Conservation (phyloP, 2,797 vertebrate genomes). For the Dallia pectoralis region DNA sequence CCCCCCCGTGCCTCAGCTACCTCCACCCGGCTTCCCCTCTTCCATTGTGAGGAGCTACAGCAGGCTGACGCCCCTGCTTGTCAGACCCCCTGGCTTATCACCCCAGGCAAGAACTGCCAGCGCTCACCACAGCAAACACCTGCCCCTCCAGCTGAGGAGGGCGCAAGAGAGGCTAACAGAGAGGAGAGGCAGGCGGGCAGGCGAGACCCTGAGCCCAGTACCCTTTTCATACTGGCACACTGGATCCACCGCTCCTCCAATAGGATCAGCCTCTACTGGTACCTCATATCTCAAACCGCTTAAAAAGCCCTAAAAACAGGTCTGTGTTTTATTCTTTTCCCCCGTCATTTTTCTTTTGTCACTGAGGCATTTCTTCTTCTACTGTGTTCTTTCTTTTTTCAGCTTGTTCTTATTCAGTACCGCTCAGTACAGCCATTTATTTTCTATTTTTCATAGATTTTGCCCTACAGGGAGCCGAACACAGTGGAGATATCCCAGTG, state of each 20-base stretch:
- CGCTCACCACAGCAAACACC: conserved; percentile 59
- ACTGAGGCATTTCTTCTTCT: conserved; percentile 20
- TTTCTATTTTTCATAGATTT: conserved; percentile 28
- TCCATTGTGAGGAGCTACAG: conserved; percentile 75
- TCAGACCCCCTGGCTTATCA: conserved; percentile 89
- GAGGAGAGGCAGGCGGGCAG: conserved; percentile 13
- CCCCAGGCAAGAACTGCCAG: conserved; percentile 81
- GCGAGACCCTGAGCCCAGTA: conserved; percentile 73
- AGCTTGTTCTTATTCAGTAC: conserved; percentile 20
- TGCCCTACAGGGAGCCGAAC: conserved; percentile 3
- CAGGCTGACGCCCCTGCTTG: conserved; percentile 84
- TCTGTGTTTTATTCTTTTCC: conserved; percentile 9
- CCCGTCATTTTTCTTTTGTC: conserved; percentile 2
- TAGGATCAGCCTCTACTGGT: conserved; percentile 53
- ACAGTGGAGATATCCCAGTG: conserved; percentile 24
- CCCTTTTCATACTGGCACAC: conserved; percentile 58
- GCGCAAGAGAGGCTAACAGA: conserved; percentile 23
- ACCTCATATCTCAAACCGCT: conserved; percentile 59
- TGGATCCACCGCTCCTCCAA: conserved; percentile 47
- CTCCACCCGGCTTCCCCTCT: conserved; percentile 30
- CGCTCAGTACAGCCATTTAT: conserved; percentile 1
- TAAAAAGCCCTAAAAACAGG: conserved; percentile 39
- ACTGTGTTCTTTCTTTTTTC: neutral
- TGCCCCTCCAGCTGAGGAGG: conserved; percentile 51
- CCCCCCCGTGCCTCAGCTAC: neutral